phyloP scores from a whole-genome alignment of 1,140 invertebrate species.

The Oncopodura yosiiana region DNA sequence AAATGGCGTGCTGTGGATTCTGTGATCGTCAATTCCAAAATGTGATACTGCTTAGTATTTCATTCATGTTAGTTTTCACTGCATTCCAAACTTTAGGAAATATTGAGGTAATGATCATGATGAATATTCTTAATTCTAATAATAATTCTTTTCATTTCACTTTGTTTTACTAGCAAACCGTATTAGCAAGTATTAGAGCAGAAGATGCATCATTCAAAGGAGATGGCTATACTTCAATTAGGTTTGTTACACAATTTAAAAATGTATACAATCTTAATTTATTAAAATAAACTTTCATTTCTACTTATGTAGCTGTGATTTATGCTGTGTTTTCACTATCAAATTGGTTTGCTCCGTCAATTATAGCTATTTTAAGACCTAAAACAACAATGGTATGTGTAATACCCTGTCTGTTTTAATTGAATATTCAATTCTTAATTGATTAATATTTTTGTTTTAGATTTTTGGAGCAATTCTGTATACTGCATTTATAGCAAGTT shows the following conservation, averaged over 20 bases:
- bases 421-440: too few relatives aligned
- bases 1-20: not conserved
- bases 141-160: not conserved
- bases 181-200: conserved; percentile 66
- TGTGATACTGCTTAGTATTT: conserved; percentile 71
- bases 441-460: too few relatives aligned
- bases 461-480: conserved; percentile 65
- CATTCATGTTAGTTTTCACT: conserved; percentile 88
- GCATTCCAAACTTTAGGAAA: conserved; percentile 91
- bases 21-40: conserved; percentile 53
- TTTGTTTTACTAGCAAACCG: conserved; percentile 60
- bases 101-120: conserved; percentile 61
- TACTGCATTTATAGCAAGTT: conserved; percentile 39
- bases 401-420: too few relatives aligned
- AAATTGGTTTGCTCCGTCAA: conserved; percentile 86
- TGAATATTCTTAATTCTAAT: conserved; percentile 36
- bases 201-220: conserved; percentile 55
- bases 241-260: too few relatives aligned
- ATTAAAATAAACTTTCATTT: too few relatives aligned
- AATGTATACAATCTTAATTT: too few relatives aligned
- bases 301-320: conserved; percentile 76
- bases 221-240: conserved; percentile 78
- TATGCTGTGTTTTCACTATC: conserved; percentile 75
- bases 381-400: conserved; percentile 76
- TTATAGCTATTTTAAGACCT: conserved; percentile 70